phyloP scores from a whole-genome alignment of 2,888 invertebrate genomes.

The Neria commutata region DNA sequence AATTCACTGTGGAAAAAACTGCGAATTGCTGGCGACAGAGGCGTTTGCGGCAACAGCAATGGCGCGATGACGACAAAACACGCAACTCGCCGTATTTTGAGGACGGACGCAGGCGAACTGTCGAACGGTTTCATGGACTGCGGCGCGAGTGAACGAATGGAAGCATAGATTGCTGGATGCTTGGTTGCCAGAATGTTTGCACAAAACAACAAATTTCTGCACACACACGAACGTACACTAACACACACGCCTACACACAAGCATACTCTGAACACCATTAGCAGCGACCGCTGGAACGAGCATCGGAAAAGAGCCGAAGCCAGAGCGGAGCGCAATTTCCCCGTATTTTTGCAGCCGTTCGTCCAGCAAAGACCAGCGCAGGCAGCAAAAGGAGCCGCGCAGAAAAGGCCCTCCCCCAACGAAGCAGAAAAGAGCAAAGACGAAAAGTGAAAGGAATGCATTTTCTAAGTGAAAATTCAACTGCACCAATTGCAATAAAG shows the following conservation, averaged over 20 bases:
- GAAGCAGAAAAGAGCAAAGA: neutral
- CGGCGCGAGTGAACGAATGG: neutral
- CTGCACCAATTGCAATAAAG: too few species aligned
- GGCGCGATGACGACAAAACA: neutral
- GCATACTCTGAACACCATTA: neutral
- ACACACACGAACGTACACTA: neutral
- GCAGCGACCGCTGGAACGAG: neutral
- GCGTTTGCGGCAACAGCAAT: neutral
- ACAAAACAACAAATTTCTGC: neutral
- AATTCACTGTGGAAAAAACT: too few species aligned
- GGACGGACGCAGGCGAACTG: neutral
- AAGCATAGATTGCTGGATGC: neutral
- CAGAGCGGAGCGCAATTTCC: too few species aligned
- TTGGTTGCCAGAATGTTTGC: neutral
- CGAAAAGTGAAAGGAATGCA: too few species aligned
- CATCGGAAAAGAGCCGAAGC: too few species aligned
- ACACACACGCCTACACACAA: neutral
- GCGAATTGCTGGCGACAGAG: neutral
- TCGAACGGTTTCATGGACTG: neutral
- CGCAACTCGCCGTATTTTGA: neutral
- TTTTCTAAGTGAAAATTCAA: too few species aligned
- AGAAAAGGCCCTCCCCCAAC: neutral
- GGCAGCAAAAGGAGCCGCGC: neutral
- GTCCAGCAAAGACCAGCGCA: neutral
- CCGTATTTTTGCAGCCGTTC: too few species aligned